Evolutionary conservation across 1,140 invertebrate genomes (phyloP), one percentile per base, ranked within the genome.

Genomic region (Drosophila subpulchrella): DNA sequence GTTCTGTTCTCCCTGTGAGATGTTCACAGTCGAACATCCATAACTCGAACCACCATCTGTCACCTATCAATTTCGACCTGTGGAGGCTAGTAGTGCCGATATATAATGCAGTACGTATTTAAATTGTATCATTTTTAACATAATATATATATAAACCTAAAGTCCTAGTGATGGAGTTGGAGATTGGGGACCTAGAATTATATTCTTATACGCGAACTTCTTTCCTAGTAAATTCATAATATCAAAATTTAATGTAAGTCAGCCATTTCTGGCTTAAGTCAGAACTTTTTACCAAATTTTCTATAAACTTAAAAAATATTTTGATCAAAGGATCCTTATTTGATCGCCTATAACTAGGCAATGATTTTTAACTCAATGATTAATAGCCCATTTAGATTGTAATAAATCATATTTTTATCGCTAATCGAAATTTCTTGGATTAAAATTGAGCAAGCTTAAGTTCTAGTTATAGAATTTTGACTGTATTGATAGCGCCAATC

Each of bases 401-500:
- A 34, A 10, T 34, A 34, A 34, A 34, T 3, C 32, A 34, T 10
- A 2, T 10, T 0, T 34, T 2, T 20, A 20, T 20, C 20, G 20
- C 20, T 20, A 20, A 20, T 20, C 2, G 2, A 20, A 20, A 20
- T 20, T 1, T 20, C 20, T 20, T 20, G 20, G 39, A 3, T n/a
- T n/a, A 17, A 17, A 17, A 3, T 17, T 42, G 1, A 32, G 7
- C 4, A 6, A 3, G 2, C 6, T 6, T 15, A 13, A 38, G 20
- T 63, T 27, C 30, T 0, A 8, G 2, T 65, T 51, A 65, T 3
- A 2, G 60, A 66, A 32, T 13, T 6, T 32, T 12, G 8, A 67
- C 61, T 75, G 73, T 58, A 66, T 38, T 59, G 62, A 66, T 66
- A 59, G 60, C 38, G 41, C 48, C 54, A 36, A 76, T 76, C 73